Base-by-base conservation (phyloP, 2,113 vertebrate genomes). In the Nymphicus hollandicus region DNA sequence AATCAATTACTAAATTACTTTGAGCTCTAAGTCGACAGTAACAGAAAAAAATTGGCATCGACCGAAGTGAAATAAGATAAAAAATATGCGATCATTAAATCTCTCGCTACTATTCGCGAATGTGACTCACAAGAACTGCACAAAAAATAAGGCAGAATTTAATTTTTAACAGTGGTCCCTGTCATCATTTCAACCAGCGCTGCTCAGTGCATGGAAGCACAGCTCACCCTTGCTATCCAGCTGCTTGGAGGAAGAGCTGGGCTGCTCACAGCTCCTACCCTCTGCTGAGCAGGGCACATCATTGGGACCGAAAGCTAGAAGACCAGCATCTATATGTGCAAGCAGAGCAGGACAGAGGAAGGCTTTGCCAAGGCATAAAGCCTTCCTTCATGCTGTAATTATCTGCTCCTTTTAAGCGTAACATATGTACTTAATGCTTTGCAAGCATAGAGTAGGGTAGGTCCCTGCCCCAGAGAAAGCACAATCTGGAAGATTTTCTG, bases 1-100 rank as follows among this genome's bases (percentile, higher is more conserved):
- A 99, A 99, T 99, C 99, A 99, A 99, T 99, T 99, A 99, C 99
- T 99, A 99, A 99, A 99, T 99, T 99, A 99, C 99, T 99, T 98
- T 98, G 98, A 99, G 98, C 99, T 99, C 99, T 99, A 99, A 99
- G 98, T 99, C 98, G 99, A 99, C 99, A 99, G 99, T 99, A 99
- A 99, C 99, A 99, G 98, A 99, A 99, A 99, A 98, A 98, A 99
- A 99, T 99, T 99, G 98, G 98, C 99, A 99, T 99, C 98, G 99
- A 99, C 98, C 98, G 95, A 96, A 97, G 97, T 97, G 98, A 99
- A 99, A 99, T 99, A 99, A 99, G 99, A 99, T 99, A 98, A 98
- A 99, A 98, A 99, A 98, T 98, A 99, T 98, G 98, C 98, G 98
- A 99, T 99, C 99, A 99, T 99, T 99, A 99, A 99, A 99, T 99